Conservation (phyloP, 2,888 invertebrate species). For the Cerceris ruficornis region DNA sequence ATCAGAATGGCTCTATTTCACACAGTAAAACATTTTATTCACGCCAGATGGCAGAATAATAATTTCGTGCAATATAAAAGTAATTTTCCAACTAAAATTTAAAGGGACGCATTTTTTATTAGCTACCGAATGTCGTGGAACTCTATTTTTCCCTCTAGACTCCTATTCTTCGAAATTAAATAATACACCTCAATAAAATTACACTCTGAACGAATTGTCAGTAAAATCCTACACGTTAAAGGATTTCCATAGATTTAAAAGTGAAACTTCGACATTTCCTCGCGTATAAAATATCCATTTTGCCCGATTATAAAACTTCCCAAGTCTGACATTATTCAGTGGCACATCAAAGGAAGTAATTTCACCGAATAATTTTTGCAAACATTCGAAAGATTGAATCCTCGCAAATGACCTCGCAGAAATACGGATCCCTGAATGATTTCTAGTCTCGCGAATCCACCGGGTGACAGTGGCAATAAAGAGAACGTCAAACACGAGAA, state of each 20-base stretch:
- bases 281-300: too few relatives aligned
- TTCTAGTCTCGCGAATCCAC: not conserved
- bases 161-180: too few relatives aligned
- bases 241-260: too few relatives aligned
- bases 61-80: not conserved
- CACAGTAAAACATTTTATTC: not conserved
- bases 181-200: too few relatives aligned
- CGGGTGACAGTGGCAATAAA: slow-evolving; percentile 30
- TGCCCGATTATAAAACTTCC: too few relatives aligned
- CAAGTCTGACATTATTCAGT: too few relatives aligned
- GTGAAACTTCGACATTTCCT: too few relatives aligned
- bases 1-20: not conserved
- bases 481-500: slow-evolving; percentile 35
- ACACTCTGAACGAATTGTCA: too few relatives aligned
- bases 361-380: too few relatives aligned
- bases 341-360: too few relatives aligned
- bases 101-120: not conserved
- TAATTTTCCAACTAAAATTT: not conserved
- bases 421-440: not conserved
- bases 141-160: not conserved
- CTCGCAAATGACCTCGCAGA: not conserved
- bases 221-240: too few relatives aligned
- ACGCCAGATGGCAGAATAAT: slow-evolving; percentile 24
- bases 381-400: not conserved
- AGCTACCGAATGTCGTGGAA: not conserved